A percentile compares a stretch with the other conserved stretches of the same genome.
Evolutionary conservation across 2,797 vertebrate species (phyloP).

Genomic region (Takifugu rubripes): DNA sequence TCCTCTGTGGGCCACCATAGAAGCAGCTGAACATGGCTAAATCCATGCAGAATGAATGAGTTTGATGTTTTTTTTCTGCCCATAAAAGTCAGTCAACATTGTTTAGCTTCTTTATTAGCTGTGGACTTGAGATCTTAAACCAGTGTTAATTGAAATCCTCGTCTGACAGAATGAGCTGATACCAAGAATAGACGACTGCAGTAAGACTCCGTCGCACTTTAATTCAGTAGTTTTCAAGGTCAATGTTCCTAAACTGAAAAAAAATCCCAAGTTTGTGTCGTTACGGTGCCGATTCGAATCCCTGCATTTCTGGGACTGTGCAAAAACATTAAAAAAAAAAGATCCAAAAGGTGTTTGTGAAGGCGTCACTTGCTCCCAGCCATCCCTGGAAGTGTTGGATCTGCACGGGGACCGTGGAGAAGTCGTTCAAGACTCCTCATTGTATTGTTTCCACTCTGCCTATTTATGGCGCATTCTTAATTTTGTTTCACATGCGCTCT

Average conservation of each 20-base stretch:
- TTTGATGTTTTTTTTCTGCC: neutral
- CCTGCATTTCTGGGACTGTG: slow-evolving; percentile 51
- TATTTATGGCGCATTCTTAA: slow-evolving; percentile 78
- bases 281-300: slow-evolving; percentile 55
- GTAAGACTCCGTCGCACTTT: slow-evolving; percentile 14
- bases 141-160: neutral
- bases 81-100: neutral
- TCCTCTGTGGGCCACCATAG: neutral
- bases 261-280: slow-evolving; percentile 28
- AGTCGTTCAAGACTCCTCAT: slow-evolving; percentile 55
- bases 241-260: slow-evolving; percentile 45
- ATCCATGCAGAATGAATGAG: neutral
- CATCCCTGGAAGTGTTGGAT: slow-evolving; percentile 63
- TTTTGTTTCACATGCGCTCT: slow-evolving; percentile 64
- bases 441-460: slow-evolving; percentile 69
- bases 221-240: slow-evolving; percentile 67
- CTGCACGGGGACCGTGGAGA: slow-evolving; percentile 53
- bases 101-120: no score
- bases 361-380: slow-evolving; percentile 62
- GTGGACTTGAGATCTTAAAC: no score
- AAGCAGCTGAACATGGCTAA: neutral
- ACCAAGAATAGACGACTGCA: slow-evolving; percentile 7
- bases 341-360: slow-evolving; percentile 64
- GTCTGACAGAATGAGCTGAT: neutral
- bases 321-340: slow-evolving; percentile 18